phyloP scores from a whole-genome alignment of 2,113 vertebrate species.

The Varanus salvator region DNA sequence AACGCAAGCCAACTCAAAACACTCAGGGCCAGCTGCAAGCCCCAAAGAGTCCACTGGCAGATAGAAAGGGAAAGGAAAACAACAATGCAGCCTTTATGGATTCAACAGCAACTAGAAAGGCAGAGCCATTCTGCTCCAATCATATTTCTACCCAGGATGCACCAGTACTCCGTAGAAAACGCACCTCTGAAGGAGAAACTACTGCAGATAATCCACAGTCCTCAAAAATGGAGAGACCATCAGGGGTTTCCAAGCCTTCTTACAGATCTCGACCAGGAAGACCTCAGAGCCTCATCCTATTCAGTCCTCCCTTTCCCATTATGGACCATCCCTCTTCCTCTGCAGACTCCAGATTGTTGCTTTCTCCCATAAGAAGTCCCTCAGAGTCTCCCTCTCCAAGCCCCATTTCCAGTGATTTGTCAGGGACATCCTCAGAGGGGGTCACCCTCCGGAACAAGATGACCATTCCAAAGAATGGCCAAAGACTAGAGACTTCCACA shows the following conservation, averaged over 20 bases:
- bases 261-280: conserved; percentile 91
- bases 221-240: conserved; percentile 86
- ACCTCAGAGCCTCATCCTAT: conserved; percentile 97
- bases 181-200: conserved; percentile 85
- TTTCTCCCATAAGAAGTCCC: conserved; percentile 90
- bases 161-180: conserved; percentile 84
- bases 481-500: conserved; percentile 96
- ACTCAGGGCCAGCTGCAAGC: conserved; percentile 66
- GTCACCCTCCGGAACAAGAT: conserved; percentile 91
- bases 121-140: conserved; percentile 69
- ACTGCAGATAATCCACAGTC: conserved; percentile 83
- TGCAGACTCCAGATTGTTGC: conserved; percentile 84
- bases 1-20: conserved; percentile 51
- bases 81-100: conserved; percentile 70
- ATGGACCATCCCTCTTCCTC: conserved; percentile 90
- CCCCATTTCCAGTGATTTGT: conserved; percentile 81
- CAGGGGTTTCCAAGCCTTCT: conserved; percentile 86
- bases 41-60: conserved; percentile 65
- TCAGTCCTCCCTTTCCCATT: conserved; percentile 95
- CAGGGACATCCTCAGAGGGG: conserved; percentile 84
- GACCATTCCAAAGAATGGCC: conserved; percentile 98
- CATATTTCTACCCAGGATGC: conserved; percentile 72
- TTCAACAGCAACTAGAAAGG: conserved; percentile 66
- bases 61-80: conserved; percentile 84
- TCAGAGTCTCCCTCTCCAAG: conserved; percentile 80